Evolutionary conservation across 2,888 invertebrate genomes (phyloP), one percentile per base, ranked within the genome.

Genomic region (Cerastis rubricosa): DNA sequence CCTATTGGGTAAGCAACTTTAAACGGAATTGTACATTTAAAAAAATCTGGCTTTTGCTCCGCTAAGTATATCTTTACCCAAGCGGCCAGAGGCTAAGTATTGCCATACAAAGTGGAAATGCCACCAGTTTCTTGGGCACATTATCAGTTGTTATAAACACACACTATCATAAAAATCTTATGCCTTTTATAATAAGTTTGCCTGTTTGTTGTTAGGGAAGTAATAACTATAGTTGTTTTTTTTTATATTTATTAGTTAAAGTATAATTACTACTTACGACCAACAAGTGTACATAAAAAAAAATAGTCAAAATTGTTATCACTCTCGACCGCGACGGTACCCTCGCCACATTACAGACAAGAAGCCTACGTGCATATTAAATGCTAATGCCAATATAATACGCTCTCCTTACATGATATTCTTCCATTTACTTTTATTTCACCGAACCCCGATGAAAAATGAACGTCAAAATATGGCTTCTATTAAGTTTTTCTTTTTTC

Each of bases 311-410:
- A 17, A 70, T 47, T 7, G 3, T 9, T 25, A 3, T 19, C n/a
- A 77, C 43, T 78, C 35, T 70, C 78, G 9, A 2, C 3, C 6
- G 11, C 17, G 51, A 78, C 63, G 69, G 83, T 88, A 85, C 76
- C 7, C 49, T 54, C 61, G 65, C 66, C 63, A 43, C 65, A 81
- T 80, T 70, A 75, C 1, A 45, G 43, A 71, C 54, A 54, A 66
- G 51, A 75, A 73, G 29, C 75, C 57, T 77, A 51, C 84, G 73
- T 75, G 79, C 78, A 87, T 87, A 88, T 76, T 80, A 74, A 80
- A 84, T 76, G 73, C 66, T 80, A 80, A 86, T 80, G 75, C 69
- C 61, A 69, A 70, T 82, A 72, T 86, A 80, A 85, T 87, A 51
- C 68, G 35, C n/a, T 65, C 65, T 43, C 45, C n/a, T n/a, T 40